A percentile compares a stretch with the other conserved stretches of the same genome.
Evolutionary conservation across 1,140 invertebrate species (phyloP).

Genomic region (Gyrodactylus salaris): DNA sequence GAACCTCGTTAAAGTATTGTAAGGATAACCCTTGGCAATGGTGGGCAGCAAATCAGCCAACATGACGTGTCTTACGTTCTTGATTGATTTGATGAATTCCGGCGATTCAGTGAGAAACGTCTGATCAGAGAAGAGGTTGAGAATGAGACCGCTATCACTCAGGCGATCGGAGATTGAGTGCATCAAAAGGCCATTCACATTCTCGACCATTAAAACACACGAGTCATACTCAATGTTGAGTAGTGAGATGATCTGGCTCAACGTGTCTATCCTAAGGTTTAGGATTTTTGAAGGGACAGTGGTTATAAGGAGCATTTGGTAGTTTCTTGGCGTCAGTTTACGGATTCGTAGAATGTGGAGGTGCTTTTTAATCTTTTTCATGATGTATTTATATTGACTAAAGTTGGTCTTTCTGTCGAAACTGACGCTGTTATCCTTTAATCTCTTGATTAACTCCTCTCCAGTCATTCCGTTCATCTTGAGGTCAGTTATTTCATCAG

Average conservation of each 20-base stretch:
- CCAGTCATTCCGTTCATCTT: slow-evolving; percentile 36
- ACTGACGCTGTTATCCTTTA: slow-evolving; percentile 55
- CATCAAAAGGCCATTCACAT: neutral
- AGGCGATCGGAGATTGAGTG: neutral
- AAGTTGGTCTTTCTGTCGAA: slow-evolving; percentile 47
- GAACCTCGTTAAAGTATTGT: neutral
- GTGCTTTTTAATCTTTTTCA: slow-evolving; percentile 41
- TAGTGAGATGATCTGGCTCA: slow-evolving; percentile 42
- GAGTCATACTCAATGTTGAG: slow-evolving; percentile 39
- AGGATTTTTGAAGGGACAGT: neutral
- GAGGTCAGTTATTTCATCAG: slow-evolving; percentile 40
- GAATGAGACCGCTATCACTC: neutral
- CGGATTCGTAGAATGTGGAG: slow-evolving; percentile 14
- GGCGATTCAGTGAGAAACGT: neutral
- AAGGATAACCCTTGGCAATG: neutral
- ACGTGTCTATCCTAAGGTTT: slow-evolving; percentile 36
- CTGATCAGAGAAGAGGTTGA: neutral
- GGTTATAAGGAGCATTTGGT: neutral
- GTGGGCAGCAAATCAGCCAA: neutral
- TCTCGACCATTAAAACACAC: slow-evolving; percentile 41
- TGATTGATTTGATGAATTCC: neutral
- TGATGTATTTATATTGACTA: slow-evolving; percentile 65
- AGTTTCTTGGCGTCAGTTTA: slow-evolving; percentile 32
- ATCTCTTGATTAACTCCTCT: slow-evolving; percentile 40
- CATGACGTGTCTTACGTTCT: neutral